These are phyloP conservation scores for Liolophura sinensis DNA, from an alignment of 1,140 invertebrate genomes.

Conservation along the genomic window DNA sequence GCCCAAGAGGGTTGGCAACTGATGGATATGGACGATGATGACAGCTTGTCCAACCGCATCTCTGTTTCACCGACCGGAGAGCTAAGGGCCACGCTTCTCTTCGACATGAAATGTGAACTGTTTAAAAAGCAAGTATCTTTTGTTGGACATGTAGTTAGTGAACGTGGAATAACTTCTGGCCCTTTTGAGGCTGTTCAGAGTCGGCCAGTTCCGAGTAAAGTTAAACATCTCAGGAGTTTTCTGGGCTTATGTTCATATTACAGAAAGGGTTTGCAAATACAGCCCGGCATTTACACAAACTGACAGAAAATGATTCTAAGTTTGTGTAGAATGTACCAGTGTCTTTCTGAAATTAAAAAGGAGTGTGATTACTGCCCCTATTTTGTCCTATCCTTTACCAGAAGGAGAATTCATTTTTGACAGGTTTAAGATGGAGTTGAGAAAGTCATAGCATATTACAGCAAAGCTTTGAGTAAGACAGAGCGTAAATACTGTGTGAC, in stretches of 20 bases:
- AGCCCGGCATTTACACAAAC: slow-evolving; percentile 17
- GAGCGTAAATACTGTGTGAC: slow-evolving; percentile 36
- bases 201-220: slow-evolving; percentile 14
- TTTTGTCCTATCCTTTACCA: slow-evolving; percentile 19
- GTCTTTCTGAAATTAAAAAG: slow-evolving; percentile 20
- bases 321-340: slow-evolving; percentile 19
- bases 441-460: slow-evolving; percentile 23
- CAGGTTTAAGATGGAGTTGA: slow-evolving; percentile 25
- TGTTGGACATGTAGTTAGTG: slow-evolving; percentile 22
- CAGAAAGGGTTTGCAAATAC: slow-evolving; percentile 18
- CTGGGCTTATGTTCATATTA: slow-evolving; percentile 23
- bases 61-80: too few species aligned
- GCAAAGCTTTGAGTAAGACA: slow-evolving; percentile 8
- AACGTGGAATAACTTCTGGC: slow-evolving; percentile 13
- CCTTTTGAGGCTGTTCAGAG: slow-evolving; percentile 10
- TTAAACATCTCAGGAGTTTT: slow-evolving; percentile 19
- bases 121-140: slow-evolving; percentile 20
- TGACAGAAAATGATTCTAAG: slow-evolving; percentile 17
- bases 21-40: too few species aligned
- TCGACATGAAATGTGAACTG: slow-evolving; percentile 29
- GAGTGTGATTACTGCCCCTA: slow-evolving; percentile 16
- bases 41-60: too few species aligned
- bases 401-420: slow-evolving; percentile 22
- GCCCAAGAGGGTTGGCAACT: too few species aligned
- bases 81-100: too few species aligned